These are phyloP conservation scores for Bungarus multicinctus DNA, from an alignment of 2,113 vertebrate genomes.

Conservation along the genomic window DNA sequence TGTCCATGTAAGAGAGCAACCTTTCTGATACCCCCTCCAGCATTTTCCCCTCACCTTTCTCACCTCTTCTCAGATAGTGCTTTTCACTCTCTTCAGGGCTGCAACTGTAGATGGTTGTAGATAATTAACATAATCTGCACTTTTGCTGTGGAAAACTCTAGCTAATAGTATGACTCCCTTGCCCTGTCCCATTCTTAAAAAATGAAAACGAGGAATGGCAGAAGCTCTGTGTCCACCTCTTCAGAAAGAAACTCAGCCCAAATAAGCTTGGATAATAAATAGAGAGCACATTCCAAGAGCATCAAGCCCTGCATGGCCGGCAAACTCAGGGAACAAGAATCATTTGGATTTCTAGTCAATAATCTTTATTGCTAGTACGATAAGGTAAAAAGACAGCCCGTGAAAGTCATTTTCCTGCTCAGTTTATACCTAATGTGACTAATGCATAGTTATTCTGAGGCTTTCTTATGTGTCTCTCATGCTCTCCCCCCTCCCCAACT, in stretches of 20 bases:
- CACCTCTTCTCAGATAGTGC: not conserved
- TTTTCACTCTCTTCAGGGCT: not conserved
- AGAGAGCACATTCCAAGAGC: not conserved
- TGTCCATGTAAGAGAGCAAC: not conserved
- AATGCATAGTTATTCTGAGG: not conserved
- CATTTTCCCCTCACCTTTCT: not conserved
- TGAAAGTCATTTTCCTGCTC: not conserved
- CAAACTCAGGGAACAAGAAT: not conserved
- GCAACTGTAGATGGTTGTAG: not conserved
- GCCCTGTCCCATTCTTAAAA: not conserved
- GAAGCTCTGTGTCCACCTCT: not conserved
- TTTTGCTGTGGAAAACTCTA: not conserved
- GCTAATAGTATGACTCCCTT: not conserved
- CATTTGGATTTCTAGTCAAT: not conserved
- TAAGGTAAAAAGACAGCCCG: not conserved
- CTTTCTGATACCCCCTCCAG: not conserved
- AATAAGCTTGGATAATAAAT: not conserved
- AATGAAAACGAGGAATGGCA: not conserved
- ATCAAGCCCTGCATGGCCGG: not conserved
- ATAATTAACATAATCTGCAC: not conserved
- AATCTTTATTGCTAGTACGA: not conserved
- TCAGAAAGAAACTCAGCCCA: not conserved
- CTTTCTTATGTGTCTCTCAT: not conserved
- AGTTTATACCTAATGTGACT: not conserved
- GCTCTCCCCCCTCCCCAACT: not conserved